A percentile compares a stretch with the other conserved stretches of the same genome.
phyloP scores from a whole-genome alignment of 1,140 invertebrate species.

The Zelostemma sp. region DNA sequence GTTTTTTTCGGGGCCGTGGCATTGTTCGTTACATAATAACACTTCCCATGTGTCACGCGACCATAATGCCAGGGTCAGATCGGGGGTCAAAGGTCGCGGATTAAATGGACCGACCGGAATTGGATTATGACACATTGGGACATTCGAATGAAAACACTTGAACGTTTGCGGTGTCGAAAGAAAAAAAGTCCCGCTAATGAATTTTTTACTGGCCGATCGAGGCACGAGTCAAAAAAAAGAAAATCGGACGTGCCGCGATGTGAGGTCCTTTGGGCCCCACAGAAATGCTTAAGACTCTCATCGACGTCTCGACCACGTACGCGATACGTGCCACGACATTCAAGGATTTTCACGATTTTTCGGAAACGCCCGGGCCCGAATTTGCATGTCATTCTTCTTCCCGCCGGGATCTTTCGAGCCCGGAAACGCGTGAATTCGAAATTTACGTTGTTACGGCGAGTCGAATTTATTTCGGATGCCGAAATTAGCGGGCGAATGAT shows the following conservation, averaged over 20 bases:
- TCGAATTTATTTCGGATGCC: too few species aligned
- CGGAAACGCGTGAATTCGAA: too few species aligned
- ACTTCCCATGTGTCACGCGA: conserved; percentile 51
- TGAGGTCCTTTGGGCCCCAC: conserved; percentile 4
- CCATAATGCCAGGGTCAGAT: conserved; percentile 42
- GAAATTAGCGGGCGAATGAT: conserved; percentile 65
- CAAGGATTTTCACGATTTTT: neutral
- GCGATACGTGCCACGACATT: conserved; percentile 29
- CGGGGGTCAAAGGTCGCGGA: conserved; percentile 45
- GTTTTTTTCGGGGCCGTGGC: conserved; percentile 43
- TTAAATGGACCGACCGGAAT: conserved; percentile 15
- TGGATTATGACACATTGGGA: neutral
- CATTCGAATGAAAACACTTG: neutral
- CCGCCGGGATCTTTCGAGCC: too few species aligned
- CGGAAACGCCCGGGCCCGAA: neutral
- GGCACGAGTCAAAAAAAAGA: conserved; percentile 7
- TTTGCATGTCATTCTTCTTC: too few species aligned
- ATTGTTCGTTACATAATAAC: conserved; percentile 56
- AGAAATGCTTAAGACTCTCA: conserved; percentile 42
- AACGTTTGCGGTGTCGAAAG: neutral
- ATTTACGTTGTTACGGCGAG: too few species aligned
- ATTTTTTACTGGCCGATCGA: conserved; percentile 28
- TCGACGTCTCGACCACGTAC: conserved; percentile 41
- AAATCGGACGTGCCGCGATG: conserved; percentile 50
- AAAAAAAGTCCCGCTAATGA: neutral